Conservation (phyloP, 1,140 invertebrate species). For the Drosophila carrolli region DNA sequence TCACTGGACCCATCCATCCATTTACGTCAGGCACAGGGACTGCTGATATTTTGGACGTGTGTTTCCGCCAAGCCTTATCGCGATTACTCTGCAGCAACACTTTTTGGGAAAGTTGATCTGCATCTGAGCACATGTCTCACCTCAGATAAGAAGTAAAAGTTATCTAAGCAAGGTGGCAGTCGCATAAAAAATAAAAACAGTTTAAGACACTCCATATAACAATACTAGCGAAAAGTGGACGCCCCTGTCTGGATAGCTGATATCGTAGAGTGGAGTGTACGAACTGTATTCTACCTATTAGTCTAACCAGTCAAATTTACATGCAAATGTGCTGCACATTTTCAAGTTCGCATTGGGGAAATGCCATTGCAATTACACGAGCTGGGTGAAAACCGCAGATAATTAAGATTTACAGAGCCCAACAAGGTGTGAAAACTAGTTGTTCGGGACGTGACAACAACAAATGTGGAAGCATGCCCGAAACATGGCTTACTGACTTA, state of each 20-base stretch:
- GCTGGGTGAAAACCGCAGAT: conserved; percentile 34
- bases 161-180: conserved; percentile 22
- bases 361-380: conserved; percentile 28
- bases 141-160: conserved; percentile 3
- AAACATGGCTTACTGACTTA: conserved; percentile 17
- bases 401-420: conserved; percentile 40
- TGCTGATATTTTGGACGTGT: conserved; percentile 30
- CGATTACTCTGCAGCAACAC: conserved; percentile 4
- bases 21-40: conserved; percentile 19
- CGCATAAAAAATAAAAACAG: conserved; percentile 13
- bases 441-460: conserved; percentile 61
- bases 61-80: conserved; percentile 31
- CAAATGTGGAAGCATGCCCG: conserved; percentile 28
- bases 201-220: conserved; percentile 8
- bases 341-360: conserved; percentile 5
- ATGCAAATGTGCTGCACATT: conserved; percentile 42
- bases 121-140: conserved; percentile 22
- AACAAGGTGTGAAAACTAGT: conserved; percentile 58
- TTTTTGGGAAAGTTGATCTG: conserved; percentile 23
- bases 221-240: neutral
- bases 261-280: neutral
- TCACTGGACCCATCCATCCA: conserved; percentile 10
- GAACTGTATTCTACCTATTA: conserved; percentile 5
- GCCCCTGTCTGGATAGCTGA: conserved; percentile 4
- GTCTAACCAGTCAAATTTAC: conserved; percentile 10